A percentile compares a stretch with the other conserved stretches of the same genome.
phyloP scores from a whole-genome alignment of 2,888 invertebrate species.

The Hypolimnas misippus region DNA sequence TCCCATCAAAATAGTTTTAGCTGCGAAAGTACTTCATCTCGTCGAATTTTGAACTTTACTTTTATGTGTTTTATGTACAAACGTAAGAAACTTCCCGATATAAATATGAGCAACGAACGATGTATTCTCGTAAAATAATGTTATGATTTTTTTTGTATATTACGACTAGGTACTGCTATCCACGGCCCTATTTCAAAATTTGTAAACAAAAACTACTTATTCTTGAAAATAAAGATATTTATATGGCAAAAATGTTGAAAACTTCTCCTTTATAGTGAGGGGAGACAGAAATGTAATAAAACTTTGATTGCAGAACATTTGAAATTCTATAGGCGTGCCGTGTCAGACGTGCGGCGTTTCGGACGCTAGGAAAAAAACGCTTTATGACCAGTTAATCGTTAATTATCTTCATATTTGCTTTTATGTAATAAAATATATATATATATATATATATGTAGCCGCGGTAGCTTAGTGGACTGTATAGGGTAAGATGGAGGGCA shows the following conservation, averaged over 20 bases:
- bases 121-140: no score
- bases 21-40: no score
- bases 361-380: background rate
- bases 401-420: no score
- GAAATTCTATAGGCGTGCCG: conserved; percentile 36
- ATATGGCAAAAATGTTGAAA: conserved; percentile 30
- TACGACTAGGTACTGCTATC: background rate
- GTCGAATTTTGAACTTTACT: no score
- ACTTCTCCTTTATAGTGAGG: conserved; percentile 32
- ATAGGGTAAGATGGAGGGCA: no score
- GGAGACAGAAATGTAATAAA: conserved; percentile 43
- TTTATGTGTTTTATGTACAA: no score
- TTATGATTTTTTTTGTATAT: background rate
- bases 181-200: conserved; percentile 1
- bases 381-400: conserved; percentile 11
- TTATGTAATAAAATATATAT: background rate
- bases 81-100: no score
- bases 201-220: conserved; percentile 7
- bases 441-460: no score
- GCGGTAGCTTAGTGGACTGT: no score
- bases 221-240: conserved; percentile 27
- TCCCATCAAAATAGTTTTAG: no score
- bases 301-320: conserved; percentile 45
- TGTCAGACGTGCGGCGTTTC: conserved; percentile 27
- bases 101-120: no score